Base-by-base conservation (phyloP, 1,140 invertebrate genomes). In the Monomorium pharaonis region DNA sequence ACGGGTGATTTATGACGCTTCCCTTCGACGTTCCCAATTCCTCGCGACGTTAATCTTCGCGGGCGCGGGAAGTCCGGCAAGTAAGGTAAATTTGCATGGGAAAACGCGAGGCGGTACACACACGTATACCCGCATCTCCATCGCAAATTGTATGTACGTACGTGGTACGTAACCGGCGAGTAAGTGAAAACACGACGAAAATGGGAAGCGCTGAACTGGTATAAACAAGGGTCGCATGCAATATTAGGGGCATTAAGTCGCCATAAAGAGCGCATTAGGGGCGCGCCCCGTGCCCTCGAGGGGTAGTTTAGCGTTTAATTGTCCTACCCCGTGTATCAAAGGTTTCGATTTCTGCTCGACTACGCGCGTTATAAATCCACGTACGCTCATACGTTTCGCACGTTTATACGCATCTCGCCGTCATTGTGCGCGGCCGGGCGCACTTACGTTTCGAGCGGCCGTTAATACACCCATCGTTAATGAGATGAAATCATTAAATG, bases 291-390 rank as follows among this genome's bases (percentile, higher is more conserved):
- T 92, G 92, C 92, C 94, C 94, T 95, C 94, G 92, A 95, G 94
- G 94, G 94, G 94, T 94, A 95, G 94, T 95, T 95, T 95, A 95
- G 92, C 94, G 93, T 94, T 95, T 95, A 95, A 95, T 95, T 95
- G 94, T 95, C 90, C 93, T 92, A 93, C 92, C 91, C 91, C 90
- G 92, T 92, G 91, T 94, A 95, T 95, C 94, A 95, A 95, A 95
- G 94, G 93, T 94, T 93, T 95, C 94, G 92, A 95, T 95, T 94
- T 94, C 93, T 93, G 92, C 91, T 91, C 91, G 93, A 92, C 92
- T 93, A 92, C 91, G 88, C 89, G 88, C 89, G 81, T 92, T 92
- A 91, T 92, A 92, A 92, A 93, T 91, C 91, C 88, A 80, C 86
- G 85, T 88, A 87, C 72, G 80, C 81, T 80, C 81, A 62, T 67